Evolutionary conservation across 2,113 vertebrate species (phyloP).

Genomic region (Actenoides hombroni): DNA sequence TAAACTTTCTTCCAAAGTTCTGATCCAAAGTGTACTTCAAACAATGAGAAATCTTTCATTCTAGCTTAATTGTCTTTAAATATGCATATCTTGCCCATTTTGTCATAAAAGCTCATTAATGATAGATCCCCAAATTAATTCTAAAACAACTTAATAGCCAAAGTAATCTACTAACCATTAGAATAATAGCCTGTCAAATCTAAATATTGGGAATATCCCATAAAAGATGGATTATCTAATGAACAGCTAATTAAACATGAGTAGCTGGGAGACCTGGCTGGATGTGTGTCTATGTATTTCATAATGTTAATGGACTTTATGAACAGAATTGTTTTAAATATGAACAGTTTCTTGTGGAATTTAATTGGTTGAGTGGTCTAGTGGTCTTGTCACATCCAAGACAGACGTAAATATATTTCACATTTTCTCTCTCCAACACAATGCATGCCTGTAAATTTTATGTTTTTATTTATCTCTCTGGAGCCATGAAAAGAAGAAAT

Average conservation of each 20-base stretch:
- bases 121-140: not conserved
- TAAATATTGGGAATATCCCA: slow-evolving; percentile 13
- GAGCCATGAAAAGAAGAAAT: not conserved
- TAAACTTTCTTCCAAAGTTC: not conserved
- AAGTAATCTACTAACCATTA: slow-evolving; percentile 44
- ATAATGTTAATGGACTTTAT: slow-evolving; percentile 35
- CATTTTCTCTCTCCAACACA: not conserved
- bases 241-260: slow-evolving; percentile 45
- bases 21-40: not conserved
- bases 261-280: not conserved
- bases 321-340: not conserved
- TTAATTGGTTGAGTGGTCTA: not conserved
- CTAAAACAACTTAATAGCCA: slow-evolving; percentile 28
- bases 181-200: slow-evolving; percentile 42
- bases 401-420: not conserved
- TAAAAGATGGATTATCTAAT: slow-evolving; percentile 50
- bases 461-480: not conserved
- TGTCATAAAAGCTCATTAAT: not conserved
- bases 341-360: not conserved
- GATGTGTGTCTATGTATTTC: not conserved
- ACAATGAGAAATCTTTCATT: not conserved
- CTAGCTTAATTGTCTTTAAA: not conserved
- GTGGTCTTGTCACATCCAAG: not conserved
- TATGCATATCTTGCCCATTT: not conserved
- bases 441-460: not conserved